phyloP scores from a whole-genome alignment of 1,140 invertebrate genomes.

The Stenopsyche tienmushanensis region DNA sequence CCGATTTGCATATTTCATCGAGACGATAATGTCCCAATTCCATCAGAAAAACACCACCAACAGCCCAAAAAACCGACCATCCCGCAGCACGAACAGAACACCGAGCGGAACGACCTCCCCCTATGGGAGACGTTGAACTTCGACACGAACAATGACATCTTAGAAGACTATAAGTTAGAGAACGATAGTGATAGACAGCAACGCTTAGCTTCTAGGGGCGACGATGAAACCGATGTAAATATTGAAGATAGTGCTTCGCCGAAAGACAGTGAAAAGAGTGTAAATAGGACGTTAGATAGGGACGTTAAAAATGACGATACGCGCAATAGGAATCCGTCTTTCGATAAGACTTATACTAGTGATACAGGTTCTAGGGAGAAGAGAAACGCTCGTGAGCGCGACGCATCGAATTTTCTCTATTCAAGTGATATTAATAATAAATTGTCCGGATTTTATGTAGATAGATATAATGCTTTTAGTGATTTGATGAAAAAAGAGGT shows the following conservation, averaged over 20 bases:
- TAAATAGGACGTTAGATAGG: slow-evolving; percentile 33
- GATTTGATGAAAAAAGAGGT: neutral
- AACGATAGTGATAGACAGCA: slow-evolving; percentile 33
- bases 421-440: slow-evolving; percentile 19
- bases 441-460: slow-evolving; percentile 23
- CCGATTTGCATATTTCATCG: slow-evolving; percentile 22
- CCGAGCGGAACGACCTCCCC: slow-evolving; percentile 28
- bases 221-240: slow-evolving; percentile 34
- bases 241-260: too few relatives aligned
- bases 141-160: slow-evolving; percentile 36
- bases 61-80: neutral
- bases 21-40: neutral
- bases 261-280: neutral
- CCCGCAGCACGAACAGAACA: neutral
- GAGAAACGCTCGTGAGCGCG: slow-evolving; percentile 3
- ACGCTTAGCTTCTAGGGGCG: slow-evolving; percentile 14
- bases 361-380: neutral
- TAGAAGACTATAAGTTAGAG: slow-evolving; percentile 38
- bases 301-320: neutral
- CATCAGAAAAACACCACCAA: slow-evolving; percentile 17
- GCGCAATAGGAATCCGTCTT: too few relatives aligned
- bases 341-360: slow-evolving; percentile 20
- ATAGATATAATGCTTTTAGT: slow-evolving; percentile 7
- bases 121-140: slow-evolving; percentile 34
- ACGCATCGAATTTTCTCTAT: slow-evolving; percentile 31